A percentile compares a stretch with the other conserved stretches of the same genome.
phyloP scores from a whole-genome alignment of 92 coral and sea anemone species.

The Palythoa grandiflora region DNA sequence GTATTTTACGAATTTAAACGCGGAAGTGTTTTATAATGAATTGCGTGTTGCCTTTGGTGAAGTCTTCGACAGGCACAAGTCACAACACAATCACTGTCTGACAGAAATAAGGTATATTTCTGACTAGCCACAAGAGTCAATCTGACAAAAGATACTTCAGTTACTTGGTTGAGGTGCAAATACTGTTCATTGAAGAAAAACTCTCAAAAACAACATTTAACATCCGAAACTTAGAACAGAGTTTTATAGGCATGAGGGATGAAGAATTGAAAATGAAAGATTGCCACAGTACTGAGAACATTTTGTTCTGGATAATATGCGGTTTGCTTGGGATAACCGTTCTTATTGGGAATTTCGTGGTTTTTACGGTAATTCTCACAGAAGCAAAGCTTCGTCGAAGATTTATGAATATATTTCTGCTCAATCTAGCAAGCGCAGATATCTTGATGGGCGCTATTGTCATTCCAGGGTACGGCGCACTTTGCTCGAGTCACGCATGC shows the following conservation, averaged over 20 bases:
- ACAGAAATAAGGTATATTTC: no score
- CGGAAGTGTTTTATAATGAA: neutral
- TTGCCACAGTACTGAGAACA: neutral
- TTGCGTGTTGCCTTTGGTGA: neutral
- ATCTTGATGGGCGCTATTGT: slow-evolving; percentile 34
- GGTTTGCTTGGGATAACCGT: slow-evolving; percentile 10
- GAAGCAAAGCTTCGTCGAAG: slow-evolving; percentile 6
- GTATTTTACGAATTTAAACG: neutral
- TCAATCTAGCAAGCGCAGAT: slow-evolving; percentile 15
- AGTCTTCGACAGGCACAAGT: neutral
- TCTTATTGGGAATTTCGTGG: slow-evolving; percentile 23
- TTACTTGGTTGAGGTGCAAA: neutral
- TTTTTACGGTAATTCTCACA: neutral
- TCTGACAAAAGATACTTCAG: no score
- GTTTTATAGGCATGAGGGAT: neutral
- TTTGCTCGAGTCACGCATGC: slow-evolving; percentile 28
- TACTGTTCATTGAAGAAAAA: neutral
- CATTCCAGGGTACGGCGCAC: slow-evolving; percentile 25
- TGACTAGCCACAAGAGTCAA: no score
- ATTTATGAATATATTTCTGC: slow-evolving; percentile 24
- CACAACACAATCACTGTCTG: no score
- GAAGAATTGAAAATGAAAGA: neutral
- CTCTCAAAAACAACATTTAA: neutral
- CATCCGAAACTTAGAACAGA: neutral
- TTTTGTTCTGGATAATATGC: slow-evolving; percentile 17